A percentile compares a stretch with the other conserved stretches of the same genome.
Evolutionary conservation across 2,888 invertebrate genomes (phyloP).

Genomic region (Tortricodes alternella): DNA sequence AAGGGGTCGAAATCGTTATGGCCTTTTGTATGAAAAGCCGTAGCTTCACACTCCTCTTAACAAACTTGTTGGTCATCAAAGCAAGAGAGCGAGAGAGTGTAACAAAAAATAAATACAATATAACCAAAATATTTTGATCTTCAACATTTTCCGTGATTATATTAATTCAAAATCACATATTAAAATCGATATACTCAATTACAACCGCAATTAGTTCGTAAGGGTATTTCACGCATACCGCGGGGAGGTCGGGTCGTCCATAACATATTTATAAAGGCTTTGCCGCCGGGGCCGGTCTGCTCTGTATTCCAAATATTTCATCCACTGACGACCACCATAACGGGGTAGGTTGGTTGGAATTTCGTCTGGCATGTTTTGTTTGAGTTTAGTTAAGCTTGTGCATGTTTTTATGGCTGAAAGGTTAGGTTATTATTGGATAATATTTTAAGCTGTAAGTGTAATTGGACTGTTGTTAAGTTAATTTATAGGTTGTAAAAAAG

Average conservation of each 20-base stretch:
- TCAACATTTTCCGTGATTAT: no score
- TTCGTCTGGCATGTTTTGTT: neutral
- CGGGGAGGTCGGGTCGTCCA: conserved; percentile 25
- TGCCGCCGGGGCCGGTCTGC: neutral
- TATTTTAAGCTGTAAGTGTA: no score
- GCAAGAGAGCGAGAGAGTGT: no score
- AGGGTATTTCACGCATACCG: conserved; percentile 2
- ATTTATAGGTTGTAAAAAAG: no score
- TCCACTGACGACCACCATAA: neutral
- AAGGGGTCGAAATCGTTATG: no score
- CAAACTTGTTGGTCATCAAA: no score
- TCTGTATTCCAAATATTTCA: conserved; percentile 32
- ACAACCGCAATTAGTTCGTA: conserved; percentile 3
- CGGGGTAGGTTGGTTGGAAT: conserved; percentile 2
- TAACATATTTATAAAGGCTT: conserved; percentile 36
- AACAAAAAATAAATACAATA: no score
- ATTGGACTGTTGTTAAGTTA: no score
- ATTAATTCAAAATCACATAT: neutral
- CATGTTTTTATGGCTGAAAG: conserved; percentile 9
- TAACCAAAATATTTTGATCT: no score
- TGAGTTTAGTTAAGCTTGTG: neutral
- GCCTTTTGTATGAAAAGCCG: no score
- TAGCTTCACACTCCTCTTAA: no score
- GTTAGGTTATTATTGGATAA: no score
- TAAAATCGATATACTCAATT: neutral